A percentile compares a stretch with the other conserved stretches of the same genome.
Evolutionary conservation across 1,140 invertebrate species (phyloP).

Genomic region (Chironomus striatipennis): DNA sequence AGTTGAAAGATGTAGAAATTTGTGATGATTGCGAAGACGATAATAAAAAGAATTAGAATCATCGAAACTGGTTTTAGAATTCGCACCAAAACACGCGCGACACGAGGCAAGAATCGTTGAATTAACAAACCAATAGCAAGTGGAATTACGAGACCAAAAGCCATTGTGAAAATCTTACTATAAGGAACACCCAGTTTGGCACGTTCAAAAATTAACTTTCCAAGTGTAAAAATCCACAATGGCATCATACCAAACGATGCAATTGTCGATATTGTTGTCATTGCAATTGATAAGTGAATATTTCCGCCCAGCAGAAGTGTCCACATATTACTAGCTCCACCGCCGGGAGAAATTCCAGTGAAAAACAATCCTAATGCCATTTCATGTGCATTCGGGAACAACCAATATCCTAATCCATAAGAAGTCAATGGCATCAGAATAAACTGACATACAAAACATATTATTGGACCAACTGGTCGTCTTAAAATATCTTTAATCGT

Average conservation of each 20-base stretch:
- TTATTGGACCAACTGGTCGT: conserved; percentile 70
- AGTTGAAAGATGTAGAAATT: conserved; percentile 87
- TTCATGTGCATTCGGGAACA: conserved; percentile 60
- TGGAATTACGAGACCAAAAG: conserved; percentile 73
- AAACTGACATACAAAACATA: conserved; percentile 79
- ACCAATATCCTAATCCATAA: conserved; percentile 59
- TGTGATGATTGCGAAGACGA: conserved; percentile 84
- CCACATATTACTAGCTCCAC: conserved; percentile 95
- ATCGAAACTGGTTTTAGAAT: conserved; percentile 82
- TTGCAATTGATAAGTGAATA: conserved; percentile 80
- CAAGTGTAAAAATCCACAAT: conserved; percentile 90
- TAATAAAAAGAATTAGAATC: conserved; percentile 76
- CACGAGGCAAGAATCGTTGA: conserved; percentile 55
- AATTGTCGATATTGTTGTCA: conserved; percentile 86
- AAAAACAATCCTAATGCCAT: conserved; percentile 85
- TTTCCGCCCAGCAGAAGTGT: conserved; percentile 80
- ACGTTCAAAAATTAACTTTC: conserved; percentile 64
- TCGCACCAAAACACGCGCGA: conserved; percentile 60
- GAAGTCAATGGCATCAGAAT: conserved; percentile 82
- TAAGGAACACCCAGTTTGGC: conserved; percentile 73
- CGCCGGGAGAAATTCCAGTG: conserved; percentile 81
- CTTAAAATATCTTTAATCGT: conserved; percentile 60
- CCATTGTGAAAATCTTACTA: conserved; percentile 61
- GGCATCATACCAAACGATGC: conserved; percentile 88
- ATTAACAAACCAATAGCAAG: conserved; percentile 69